phyloP scores from a whole-genome alignment of 2,113 vertebrate genomes.

The Bambusicola thoracicus region DNA sequence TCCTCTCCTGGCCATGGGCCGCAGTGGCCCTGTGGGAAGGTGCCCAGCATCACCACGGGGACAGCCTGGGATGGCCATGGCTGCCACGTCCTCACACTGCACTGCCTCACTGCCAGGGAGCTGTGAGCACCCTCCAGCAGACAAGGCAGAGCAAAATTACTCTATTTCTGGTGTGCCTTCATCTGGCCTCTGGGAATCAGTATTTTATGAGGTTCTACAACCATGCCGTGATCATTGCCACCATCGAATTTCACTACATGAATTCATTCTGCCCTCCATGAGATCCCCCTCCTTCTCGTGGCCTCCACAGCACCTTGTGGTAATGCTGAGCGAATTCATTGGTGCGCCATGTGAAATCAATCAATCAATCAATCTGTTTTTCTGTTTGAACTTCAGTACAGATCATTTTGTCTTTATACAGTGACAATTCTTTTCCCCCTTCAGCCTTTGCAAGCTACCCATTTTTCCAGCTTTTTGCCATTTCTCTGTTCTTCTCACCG shows the following conservation, averaged over 20 bases:
- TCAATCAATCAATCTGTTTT: not conserved
- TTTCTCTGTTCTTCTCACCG: not conserved
- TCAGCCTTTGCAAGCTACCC: not conserved
- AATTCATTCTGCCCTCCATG: not conserved
- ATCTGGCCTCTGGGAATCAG: not conserved
- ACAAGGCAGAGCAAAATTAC: not conserved
- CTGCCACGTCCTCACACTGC: not conserved
- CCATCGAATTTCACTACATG: not conserved
- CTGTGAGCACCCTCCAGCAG: accelerated
- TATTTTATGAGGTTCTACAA: not conserved
- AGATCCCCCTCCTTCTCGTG: not conserved
- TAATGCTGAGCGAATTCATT: not conserved
- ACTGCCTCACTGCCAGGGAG: not conserved
- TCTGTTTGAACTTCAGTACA: not conserved
- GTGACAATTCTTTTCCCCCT: not conserved
- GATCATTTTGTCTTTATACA: not conserved
- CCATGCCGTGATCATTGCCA: not conserved
- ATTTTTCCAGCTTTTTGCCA: not conserved
- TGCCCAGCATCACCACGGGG: not conserved
- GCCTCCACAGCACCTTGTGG: not conserved
- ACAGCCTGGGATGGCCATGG: not conserved
- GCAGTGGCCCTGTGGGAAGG: not conserved
- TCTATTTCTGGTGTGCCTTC: not conserved
- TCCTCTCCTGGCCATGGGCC: not conserved
- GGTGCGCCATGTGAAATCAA: not conserved